Base-by-base conservation (phyloP, 1,140 invertebrate genomes). In the Meteorus sp. region DNA sequence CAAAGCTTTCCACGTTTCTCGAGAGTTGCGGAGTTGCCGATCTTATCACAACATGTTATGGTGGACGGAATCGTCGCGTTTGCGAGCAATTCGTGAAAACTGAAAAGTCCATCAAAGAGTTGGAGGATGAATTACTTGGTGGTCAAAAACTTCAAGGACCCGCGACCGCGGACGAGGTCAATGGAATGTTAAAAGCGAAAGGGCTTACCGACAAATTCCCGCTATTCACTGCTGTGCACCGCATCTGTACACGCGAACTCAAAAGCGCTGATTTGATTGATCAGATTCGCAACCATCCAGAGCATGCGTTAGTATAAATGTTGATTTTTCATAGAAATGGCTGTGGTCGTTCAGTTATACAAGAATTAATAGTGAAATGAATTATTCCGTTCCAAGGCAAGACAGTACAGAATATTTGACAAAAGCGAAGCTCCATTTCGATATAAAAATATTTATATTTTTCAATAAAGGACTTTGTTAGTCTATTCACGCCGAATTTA, bases 11-110 rank as follows among this genome's bases (percentile, higher is more conserved):
- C 1, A 94, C 91, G 4, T 94, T 93, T 71, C 87, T 94, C 62
- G 92, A 94, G 74, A 91, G 88, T 64, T 94, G 92, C 72, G 92
- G 92, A 11, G 83, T 94, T 11, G 92, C 92, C 37, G 92, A 94
- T 82, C 80, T 94, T 17, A 89, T 94, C 53, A 93, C 92, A 0
- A 93, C 92, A 22, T 94, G 92, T 69, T 93, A 93, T 68, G 91
- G 82, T 25, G 92, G 92, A 2, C 77, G 92, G 63, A 94, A 94
- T 77, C 80, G 91, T 50, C 84, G 79, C 70, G 86, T 93, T 29
- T 87, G 88, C 19, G 90, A 92, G 67, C 88, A 88, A 39, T 93
- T 89, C 75, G 89, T 87, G 5, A 88, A 84, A 56, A 86, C 85
- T 51, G 85, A 85, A 66, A 93, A 92, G 89, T 79, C 83, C 1